phyloP scores from a whole-genome alignment of 2,113 vertebrate species.

The Psittacus erithacus region DNA sequence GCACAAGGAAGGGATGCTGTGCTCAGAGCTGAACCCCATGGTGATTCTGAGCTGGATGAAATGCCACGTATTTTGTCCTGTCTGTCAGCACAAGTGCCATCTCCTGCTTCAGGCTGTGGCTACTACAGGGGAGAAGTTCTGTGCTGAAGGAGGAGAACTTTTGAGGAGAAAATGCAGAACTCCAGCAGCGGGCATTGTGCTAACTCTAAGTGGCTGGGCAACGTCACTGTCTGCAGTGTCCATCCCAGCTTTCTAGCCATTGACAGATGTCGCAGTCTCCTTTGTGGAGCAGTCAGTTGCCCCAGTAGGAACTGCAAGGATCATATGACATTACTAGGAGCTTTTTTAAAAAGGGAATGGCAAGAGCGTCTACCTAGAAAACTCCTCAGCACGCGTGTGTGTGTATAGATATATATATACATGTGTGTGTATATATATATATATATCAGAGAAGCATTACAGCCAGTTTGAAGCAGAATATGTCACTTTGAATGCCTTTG shows the following conservation, averaged over 20 bases:
- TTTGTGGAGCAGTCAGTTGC: background rate
- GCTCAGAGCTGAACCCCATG: background rate
- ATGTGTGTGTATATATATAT: too few species aligned
- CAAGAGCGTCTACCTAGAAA: background rate
- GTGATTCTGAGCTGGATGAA: background rate
- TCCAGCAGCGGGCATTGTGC: background rate
- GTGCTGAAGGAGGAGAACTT: background rate
- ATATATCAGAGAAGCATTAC: background rate
- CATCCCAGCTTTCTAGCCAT: background rate
- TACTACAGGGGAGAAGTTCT: rapidly evolving
- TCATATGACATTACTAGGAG: background rate
- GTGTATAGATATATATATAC: background rate
- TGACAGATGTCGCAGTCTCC: background rate
- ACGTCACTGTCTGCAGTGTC: background rate
- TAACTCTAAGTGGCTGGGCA: rapidly evolving
- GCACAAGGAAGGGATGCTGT: background rate
- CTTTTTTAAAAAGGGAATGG: background rate
- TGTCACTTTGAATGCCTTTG: background rate
- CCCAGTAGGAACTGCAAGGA: background rate
- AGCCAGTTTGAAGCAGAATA: background rate
- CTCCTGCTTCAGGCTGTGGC: background rate
- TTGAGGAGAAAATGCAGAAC: background rate
- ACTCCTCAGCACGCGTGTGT: background rate
- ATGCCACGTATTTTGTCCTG: background rate
- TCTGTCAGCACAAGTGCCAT: background rate